Evolutionary conservation across 2,888 invertebrate genomes (phyloP).

Genomic region (Plebejus anna): DNA sequence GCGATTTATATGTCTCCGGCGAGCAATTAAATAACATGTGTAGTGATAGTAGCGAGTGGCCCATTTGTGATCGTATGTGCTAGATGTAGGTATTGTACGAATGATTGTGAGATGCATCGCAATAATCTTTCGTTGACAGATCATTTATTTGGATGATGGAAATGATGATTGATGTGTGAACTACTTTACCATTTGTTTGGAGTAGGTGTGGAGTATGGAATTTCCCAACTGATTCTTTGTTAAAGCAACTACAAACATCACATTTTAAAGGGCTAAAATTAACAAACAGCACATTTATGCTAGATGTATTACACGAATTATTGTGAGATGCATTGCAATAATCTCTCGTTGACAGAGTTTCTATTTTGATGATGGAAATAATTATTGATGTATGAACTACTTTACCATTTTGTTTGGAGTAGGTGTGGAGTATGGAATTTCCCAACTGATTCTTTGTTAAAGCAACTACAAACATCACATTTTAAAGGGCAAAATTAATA

Average conservation of each 20-base stretch:
- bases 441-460: too few relatives aligned
- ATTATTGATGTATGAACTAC: background rate
- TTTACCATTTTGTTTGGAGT: too few relatives aligned
- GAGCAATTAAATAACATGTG: conserved; percentile 30
- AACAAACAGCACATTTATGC: background rate
- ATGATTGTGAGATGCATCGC: background rate
- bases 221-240: too few relatives aligned
- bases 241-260: too few relatives aligned
- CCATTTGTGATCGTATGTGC: conserved; percentile 12
- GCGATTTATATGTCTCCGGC: conserved; percentile 29
- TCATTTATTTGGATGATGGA: background rate
- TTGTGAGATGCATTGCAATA: background rate
- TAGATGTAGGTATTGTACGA: background rate
- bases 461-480: too few relatives aligned
- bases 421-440: too few relatives aligned
- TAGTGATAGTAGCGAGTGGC: conserved; percentile 26
- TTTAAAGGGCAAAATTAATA: too few relatives aligned
- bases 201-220: too few relatives aligned
- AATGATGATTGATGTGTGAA: background rate
- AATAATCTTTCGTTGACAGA: background rate
- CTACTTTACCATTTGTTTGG: too few relatives aligned
- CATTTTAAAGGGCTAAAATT: too few relatives aligned
- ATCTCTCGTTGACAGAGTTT: background rate
- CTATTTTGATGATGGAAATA: background rate
- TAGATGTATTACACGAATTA: background rate